Conservation (phyloP, 2,888 invertebrate species). For the Aleiodes testaceus region DNA sequence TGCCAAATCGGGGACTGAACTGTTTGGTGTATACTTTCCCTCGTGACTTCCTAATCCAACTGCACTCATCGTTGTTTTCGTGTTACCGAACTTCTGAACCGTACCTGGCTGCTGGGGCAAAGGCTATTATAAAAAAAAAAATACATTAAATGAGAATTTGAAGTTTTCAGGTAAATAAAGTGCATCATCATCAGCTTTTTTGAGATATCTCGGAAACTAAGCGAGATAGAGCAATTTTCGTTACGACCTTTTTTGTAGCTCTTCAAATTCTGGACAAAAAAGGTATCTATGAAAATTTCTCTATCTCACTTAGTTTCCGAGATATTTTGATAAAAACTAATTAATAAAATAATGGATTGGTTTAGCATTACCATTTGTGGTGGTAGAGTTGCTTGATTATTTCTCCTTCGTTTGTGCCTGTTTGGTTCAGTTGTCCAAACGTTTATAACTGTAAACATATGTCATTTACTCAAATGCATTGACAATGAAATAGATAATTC, state of each 20-base stretch:
- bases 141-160: no score
- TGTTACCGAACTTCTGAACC: constrained; percentile 84
- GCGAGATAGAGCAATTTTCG: no score
- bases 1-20: constrained; percentile 78
- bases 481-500: constrained; percentile 10
- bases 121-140: constrained; percentile 54
- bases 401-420: constrained; percentile 74
- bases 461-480: constrained; percentile 35
- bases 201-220: no score
- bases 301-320: no score
- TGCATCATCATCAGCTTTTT: no score
- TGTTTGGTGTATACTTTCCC: constrained; percentile 86
- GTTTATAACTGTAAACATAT: constrained; percentile 81
- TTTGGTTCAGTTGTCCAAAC: constrained; percentile 89
- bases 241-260: no score
- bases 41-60: constrained; percentile 85
- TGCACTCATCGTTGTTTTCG: constrained; percentile 78
- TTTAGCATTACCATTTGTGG: constrained; percentile 63
- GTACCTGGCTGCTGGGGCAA: constrained; percentile 68
- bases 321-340: no score
- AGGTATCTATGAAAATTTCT: no score
- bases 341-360: no score
- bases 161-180: no score
- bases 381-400: constrained; percentile 73
- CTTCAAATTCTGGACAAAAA: no score